Conservation (phyloP, 37 sponge, comb jelly and placozoan species). For the Geodia barretti region DNA sequence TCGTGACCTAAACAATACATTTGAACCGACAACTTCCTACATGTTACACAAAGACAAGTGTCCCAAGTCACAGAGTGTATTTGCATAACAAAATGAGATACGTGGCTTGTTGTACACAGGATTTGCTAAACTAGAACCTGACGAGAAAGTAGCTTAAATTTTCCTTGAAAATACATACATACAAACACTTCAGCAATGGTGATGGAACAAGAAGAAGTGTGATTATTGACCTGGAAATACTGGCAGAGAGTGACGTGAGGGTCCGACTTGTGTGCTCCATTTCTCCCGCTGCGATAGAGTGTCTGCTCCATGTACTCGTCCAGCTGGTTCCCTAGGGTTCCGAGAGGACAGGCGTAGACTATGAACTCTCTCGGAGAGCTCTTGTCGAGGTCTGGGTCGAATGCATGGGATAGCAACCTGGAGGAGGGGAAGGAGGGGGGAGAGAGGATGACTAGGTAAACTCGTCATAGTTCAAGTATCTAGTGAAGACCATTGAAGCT, state of each 20-base stretch:
- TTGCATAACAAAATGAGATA: no score
- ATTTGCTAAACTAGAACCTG: no score
- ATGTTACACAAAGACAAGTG: no score
- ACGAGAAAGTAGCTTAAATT: no score
- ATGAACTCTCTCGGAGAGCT: constrained; percentile 72
- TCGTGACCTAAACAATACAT: no score
- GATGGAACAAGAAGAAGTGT: no score
- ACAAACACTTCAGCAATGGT: no score
- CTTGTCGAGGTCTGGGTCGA: constrained; percentile 86
- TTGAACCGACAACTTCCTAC: no score
- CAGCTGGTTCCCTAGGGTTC: constrained; percentile 71
- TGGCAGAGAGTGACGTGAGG: constrained; percentile 93
- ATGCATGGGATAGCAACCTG: constrained; percentile 69
- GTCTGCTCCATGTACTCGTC: constrained; percentile 73
- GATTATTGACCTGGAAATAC: constrained; percentile 73
- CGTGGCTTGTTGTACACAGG: no score
- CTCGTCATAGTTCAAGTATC: no score
- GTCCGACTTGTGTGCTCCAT: constrained; percentile 89
- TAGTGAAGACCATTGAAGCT: background rate
- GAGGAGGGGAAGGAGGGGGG: constrained; percentile 1
- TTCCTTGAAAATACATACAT: no score
- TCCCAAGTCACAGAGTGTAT: no score
- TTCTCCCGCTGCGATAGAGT: constrained; percentile 60
- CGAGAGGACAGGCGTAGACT: constrained; percentile 82
- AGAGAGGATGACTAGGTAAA: background rate